Base-by-base conservation (phyloP, 2,113 vertebrate genomes). In the Spea multiplicata region DNA sequence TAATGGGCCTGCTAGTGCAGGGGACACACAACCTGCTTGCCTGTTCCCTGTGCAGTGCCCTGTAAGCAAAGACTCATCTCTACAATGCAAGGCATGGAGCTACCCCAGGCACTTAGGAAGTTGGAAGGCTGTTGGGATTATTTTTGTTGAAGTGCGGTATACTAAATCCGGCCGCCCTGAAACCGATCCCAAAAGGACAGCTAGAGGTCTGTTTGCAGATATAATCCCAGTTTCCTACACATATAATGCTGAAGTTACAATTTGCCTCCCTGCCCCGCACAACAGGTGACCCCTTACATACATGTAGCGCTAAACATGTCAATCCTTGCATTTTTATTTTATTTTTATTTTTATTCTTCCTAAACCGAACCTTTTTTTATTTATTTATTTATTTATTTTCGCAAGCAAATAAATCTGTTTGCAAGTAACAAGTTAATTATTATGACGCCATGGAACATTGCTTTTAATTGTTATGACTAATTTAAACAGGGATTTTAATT, bases 81-180 rank as follows among this genome's bases (percentile, higher is more conserved):
- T 44, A 46, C 6, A 52, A 75, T 75, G 64, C 8, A 7, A 68
- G 44, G 65, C 50, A 68, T 57, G 74, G 74, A 16, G n/a, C n/a
- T 64, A 16, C 61, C 14, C 3, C 30, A 16, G 30, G 61, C 16
- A 67, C 49, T 68, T 17, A 71, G 70, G 70, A 71, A 71, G 44
- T 30, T 75, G 64, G 13, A 44, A 66, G 64, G 62, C 49, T 66
- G 73, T 62, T 57, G 45, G 17, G 47, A 64, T 53, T 78, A 53
- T 78, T 65, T 71, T 50, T 44, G 75, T 66, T 52, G 59, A 8
- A 73, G 71, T 73, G 74, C 67, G 50, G 74, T 76, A 68, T 46
- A 10, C 74, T 16, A 46, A 55, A 62, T 66, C 50, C 53, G n/a
- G 44, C 8, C 16, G 45, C 59, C 30, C 67, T 69, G 57, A 65